Conservation (phyloP, 1,140 invertebrate genomes). For the Achroia grisella region DNA sequence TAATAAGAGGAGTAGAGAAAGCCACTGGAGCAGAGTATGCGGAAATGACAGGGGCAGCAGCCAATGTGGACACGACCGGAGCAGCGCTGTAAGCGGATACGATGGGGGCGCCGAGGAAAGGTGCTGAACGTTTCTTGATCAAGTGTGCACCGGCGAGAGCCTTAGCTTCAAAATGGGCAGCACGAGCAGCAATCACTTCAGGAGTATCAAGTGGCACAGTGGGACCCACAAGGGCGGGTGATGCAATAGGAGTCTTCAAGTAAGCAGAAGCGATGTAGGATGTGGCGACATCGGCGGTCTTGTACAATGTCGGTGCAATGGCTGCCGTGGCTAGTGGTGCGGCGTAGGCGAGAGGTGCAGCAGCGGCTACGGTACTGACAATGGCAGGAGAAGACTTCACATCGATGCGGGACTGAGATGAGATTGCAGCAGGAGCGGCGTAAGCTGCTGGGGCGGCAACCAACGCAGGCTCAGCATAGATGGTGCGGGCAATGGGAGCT, state of each 20-base stretch:
- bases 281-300: constrained; percentile 19
- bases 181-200: constrained; percentile 67
- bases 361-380: constrained; percentile 27
- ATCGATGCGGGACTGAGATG: constrained; percentile 46
- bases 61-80: constrained; percentile 27
- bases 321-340: constrained; percentile 4
- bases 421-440: constrained; percentile 23
- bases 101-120: constrained; percentile 24
- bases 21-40: constrained; percentile 34
- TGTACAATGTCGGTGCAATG: constrained; percentile 10
- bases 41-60: constrained; percentile 26
- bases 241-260: constrained; percentile 13
- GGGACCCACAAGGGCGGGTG: constrained; percentile 27
- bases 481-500: constrained; percentile 19
- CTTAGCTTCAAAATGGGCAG: constrained; percentile 57
- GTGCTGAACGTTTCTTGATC: constrained; percentile 47
- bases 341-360: constrained; percentile 12
- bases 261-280: constrained; percentile 6
- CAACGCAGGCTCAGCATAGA: constrained; percentile 12
- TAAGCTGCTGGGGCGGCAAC: constrained; percentile 17
- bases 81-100: constrained; percentile 31
- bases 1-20: constrained; percentile 30
- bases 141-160: constrained; percentile 44
- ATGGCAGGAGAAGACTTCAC: constrained; percentile 50
- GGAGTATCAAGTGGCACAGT: constrained; percentile 49